Evolutionary conservation across 2,888 invertebrate genomes (phyloP).

Genomic region (Torymus auratus): DNA sequence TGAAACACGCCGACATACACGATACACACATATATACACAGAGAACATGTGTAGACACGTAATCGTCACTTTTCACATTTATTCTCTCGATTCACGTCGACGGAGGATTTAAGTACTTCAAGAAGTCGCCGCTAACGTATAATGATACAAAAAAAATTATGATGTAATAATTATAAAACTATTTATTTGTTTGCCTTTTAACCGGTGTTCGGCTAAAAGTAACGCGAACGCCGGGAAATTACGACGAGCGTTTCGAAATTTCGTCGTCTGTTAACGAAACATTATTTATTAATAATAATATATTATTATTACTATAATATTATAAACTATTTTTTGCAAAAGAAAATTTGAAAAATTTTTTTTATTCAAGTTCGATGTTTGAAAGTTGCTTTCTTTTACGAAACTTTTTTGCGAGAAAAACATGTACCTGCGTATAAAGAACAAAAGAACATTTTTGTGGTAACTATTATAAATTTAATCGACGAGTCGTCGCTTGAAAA

Average conservation of each 20-base stretch:
- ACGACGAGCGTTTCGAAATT: slow-evolving; percentile 42
- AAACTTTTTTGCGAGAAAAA: slow-evolving; percentile 46
- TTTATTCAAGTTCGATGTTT: slow-evolving; percentile 42
- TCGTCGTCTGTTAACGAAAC: slow-evolving; percentile 23
- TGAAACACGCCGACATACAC: slow-evolving; percentile 1
- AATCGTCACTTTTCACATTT: slow-evolving; percentile 29
- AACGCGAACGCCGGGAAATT: slow-evolving; percentile 30
- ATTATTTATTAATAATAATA: slow-evolving; percentile 45
- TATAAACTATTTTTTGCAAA: slow-evolving; percentile 27
- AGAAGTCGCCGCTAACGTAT: slow-evolving; percentile 31
- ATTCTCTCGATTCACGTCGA: slow-evolving; percentile 13
- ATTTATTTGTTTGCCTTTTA: slow-evolving; percentile 53
- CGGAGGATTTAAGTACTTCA: neutral
- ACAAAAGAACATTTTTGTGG: slow-evolving; percentile 21
- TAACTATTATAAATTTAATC: slow-evolving; percentile 31
- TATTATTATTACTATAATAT: slow-evolving; percentile 32
- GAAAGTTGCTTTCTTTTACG: slow-evolving; percentile 47
- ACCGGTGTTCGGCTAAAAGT: slow-evolving; percentile 26
- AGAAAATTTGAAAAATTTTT: slow-evolving; percentile 38
- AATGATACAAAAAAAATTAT: slow-evolving; percentile 18
- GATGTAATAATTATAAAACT: slow-evolving; percentile 14
- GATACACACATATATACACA: no score
- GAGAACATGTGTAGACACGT: neutral
- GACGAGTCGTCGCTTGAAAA: slow-evolving; percentile 46
- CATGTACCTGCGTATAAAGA: slow-evolving; percentile 55